Conservation (phyloP, 1,140 invertebrate species). For the Drosophila sucinea region DNA sequence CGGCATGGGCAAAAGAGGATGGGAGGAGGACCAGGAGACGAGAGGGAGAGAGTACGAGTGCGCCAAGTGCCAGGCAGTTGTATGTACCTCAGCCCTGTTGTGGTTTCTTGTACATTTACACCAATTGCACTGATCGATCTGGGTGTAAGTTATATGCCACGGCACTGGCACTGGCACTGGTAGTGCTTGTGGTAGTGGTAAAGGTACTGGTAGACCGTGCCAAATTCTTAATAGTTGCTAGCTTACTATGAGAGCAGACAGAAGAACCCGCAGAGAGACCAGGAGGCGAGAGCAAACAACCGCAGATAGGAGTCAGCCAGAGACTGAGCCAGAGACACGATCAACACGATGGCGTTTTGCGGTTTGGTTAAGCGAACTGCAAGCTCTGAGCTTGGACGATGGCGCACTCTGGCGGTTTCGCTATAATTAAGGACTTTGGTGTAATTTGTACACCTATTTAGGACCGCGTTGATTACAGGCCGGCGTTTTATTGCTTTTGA, state of each 20-base stretch:
- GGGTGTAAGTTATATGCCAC: constrained; percentile 80
- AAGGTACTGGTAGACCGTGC: constrained; percentile 52
- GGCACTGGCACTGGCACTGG: constrained; percentile 17
- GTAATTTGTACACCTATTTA: constrained; percentile 83
- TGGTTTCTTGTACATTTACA: constrained; percentile 73
- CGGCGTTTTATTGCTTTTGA: constrained; percentile 83
- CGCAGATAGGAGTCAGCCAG: constrained; percentile 8
- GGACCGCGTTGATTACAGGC: constrained; percentile 83
- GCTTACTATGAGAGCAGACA: constrained; percentile 57
- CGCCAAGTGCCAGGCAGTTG: constrained; percentile 64
- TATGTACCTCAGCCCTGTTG: constrained; percentile 15
- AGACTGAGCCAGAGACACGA: constrained; percentile 32
- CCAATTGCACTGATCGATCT: constrained; percentile 82
- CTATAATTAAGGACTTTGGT: constrained; percentile 83
- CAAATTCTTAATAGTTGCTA: constrained; percentile 81
- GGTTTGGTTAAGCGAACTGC: constrained; percentile 59
- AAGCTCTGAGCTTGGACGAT: not conserved
- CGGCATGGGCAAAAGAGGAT: constrained; percentile 58
- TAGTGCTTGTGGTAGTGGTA: no score
- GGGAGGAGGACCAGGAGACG: not conserved
- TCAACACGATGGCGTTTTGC: constrained; percentile 66
- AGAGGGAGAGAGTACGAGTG: constrained; percentile 39
- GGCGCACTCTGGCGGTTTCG: constrained; percentile 73
- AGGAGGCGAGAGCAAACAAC: not conserved
- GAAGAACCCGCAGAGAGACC: constrained; percentile 7